These are phyloP conservation scores for Clanis bilineata DNA, from an alignment of 2,888 invertebrate species.

Conservation along the genomic window DNA sequence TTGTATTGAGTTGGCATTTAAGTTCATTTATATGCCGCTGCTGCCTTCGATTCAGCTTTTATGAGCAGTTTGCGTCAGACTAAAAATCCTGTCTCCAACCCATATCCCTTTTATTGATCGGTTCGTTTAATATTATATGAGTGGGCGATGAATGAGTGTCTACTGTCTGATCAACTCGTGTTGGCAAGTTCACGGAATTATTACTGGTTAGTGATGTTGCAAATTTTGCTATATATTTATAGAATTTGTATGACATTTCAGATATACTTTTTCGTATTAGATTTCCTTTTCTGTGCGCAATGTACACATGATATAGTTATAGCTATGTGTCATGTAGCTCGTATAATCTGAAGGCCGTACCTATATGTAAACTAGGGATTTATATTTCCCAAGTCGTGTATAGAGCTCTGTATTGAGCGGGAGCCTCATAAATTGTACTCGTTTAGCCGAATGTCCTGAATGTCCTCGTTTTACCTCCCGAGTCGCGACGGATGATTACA, in stretches of 20 bases:
- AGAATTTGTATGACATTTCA: not conserved
- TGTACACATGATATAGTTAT: not conserved
- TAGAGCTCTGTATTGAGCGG: not conserved
- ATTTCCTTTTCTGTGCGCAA: not conserved
- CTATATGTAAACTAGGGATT: not conserved
- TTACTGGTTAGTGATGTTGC: not conserved
- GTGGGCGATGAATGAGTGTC: not conserved
- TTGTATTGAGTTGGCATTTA: conserved; percentile 31
- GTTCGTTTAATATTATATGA: not conserved
- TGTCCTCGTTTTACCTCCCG: not conserved
- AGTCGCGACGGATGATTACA: not conserved
- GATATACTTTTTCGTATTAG: not conserved
- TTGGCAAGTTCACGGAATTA: not conserved
- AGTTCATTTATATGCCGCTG: conserved; percentile 31
- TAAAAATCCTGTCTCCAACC: conserved; percentile 4
- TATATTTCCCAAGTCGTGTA: conserved; percentile 1
- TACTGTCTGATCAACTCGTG: not conserved
- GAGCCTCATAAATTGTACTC: conserved; percentile 7
- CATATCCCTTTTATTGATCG: conserved; percentile 9
- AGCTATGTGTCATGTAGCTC: not conserved
- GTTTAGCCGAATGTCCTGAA: conserved; percentile 4
- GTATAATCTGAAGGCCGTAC: not conserved
- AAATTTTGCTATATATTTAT: not conserved
- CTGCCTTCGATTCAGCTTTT: conserved; percentile 22
- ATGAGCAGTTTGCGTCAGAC: conserved; percentile 5